phyloP scores from a whole-genome alignment of 2,113 vertebrate species.

The Odontesthes bonariensis region DNA sequence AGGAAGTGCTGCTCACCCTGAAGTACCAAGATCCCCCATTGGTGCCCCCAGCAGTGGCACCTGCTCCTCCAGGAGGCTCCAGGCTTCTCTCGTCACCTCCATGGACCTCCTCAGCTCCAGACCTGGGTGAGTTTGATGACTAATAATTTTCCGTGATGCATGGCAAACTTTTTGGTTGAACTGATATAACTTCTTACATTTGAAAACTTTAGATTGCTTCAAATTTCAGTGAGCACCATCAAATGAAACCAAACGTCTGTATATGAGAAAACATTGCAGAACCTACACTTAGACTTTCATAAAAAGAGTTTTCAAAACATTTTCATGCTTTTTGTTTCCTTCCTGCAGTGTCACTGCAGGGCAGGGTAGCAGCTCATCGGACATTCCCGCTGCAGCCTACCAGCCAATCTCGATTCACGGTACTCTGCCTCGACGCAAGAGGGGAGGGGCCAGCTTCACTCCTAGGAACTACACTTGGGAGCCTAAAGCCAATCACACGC shows the following conservation, averaged over 20 bases:
- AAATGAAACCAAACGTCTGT: too few species aligned
- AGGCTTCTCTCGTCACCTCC: conserved; percentile 84
- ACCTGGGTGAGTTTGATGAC: conserved; percentile 63
- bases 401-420: conserved; percentile 93
- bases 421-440: conserved; percentile 94
- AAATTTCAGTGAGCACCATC: too few species aligned
- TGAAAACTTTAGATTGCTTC: not conserved
- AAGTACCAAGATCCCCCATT: conserved; percentile 22
- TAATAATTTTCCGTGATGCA: not conserved
- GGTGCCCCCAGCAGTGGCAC: conserved; percentile 22
- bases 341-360: conserved; percentile 44
- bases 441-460: conserved; percentile 69
- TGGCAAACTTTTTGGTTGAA: not conserved
- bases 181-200: not conserved
- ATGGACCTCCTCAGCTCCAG: conserved; percentile 94
- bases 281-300: not conserved
- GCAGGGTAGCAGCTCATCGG: conserved; percentile 33
- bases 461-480: conserved; percentile 66
- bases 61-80: conserved; percentile 63
- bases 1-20: conserved; percentile 80
- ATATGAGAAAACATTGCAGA: too few species aligned
- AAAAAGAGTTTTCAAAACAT: not conserved
- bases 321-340: not conserved
- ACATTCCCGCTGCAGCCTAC: conserved; percentile 74
- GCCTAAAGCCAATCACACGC: conserved; percentile 58